These are phyloP conservation scores for Mongoloraphidia duomilia DNA, from an alignment of 2,888 invertebrate genomes.

Conservation along the genomic window DNA sequence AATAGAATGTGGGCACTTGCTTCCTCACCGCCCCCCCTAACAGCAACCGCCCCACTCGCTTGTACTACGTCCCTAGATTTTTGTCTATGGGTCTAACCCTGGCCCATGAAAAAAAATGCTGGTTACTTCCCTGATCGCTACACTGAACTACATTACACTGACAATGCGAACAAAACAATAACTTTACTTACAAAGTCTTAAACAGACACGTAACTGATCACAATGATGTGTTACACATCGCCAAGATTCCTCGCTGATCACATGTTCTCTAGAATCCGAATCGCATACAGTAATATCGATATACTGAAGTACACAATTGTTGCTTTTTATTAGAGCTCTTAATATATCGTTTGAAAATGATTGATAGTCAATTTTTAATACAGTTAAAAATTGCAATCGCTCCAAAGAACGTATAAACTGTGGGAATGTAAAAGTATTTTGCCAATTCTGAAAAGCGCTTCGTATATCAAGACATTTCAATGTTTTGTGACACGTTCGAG, in stretches of 20 bases:
- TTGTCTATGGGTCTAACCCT: no score
- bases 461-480: conserved; percentile 29
- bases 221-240: conserved; percentile 26
- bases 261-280: conserved; percentile 28
- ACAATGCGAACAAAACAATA: conserved; percentile 14
- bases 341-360: conserved; percentile 30
- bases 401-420: conserved; percentile 23
- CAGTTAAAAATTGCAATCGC: conserved; percentile 25
- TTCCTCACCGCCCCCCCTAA: no score
- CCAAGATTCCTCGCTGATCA: conserved; percentile 30
- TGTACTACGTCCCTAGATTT: no score
- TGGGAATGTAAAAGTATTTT: conserved; percentile 19
- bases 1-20: no score
- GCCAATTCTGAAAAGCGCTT: conserved; percentile 31
- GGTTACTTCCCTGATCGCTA: no score
- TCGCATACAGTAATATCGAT: conserved; percentile 30
- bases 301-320: conserved; percentile 23
- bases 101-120: no score
- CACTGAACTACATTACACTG: no score
- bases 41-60: no score
- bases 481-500: conserved; percentile 23
- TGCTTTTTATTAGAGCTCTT: conserved; percentile 27
- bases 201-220: conserved; percentile 28
- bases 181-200: conserved; percentile 15
- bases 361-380: conserved; percentile 32